Evolutionary conservation across 2,113 vertebrate species (phyloP).

Genomic region (Oostethus manadensis): DNA sequence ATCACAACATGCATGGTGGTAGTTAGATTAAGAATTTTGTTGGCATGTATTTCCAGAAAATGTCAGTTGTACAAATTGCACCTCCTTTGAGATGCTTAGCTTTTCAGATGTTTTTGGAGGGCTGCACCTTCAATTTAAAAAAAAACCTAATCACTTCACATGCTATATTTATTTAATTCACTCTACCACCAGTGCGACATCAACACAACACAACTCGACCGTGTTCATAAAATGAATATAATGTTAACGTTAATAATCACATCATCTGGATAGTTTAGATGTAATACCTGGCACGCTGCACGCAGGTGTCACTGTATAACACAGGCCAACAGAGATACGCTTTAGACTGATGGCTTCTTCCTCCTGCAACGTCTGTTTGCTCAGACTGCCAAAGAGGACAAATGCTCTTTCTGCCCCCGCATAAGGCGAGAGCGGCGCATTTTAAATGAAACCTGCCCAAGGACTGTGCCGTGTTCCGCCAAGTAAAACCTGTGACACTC

Average conservation of each 20-base stretch:
- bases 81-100: too few species aligned
- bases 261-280: slow-evolving; percentile 10
- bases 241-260: slow-evolving; percentile 1
- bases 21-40: too few species aligned
- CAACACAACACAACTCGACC: slow-evolving; percentile 5
- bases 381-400: slow-evolving; percentile 42
- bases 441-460: slow-evolving; percentile 42
- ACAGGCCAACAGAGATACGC: slow-evolving; percentile 25
- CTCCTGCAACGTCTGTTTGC: slow-evolving; percentile 47
- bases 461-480: slow-evolving; percentile 48
- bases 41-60: too few species aligned
- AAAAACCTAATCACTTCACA: neutral
- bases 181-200: slow-evolving; percentile 3
- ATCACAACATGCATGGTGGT: too few species aligned
- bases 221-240: slow-evolving; percentile 1
- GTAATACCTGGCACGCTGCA: slow-evolving; percentile 25
- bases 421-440: slow-evolving; percentile 41
- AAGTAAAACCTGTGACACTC: slow-evolving; percentile 1
- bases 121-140: too few species aligned
- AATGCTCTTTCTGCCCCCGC: slow-evolving; percentile 48
- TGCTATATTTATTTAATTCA: slow-evolving; percentile 10
- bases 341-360: slow-evolving; percentile 34
- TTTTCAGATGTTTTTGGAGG: too few species aligned
- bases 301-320: slow-evolving; percentile 19
- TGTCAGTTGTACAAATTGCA: too few species aligned